Base-by-base conservation (phyloP, 2,113 vertebrate species). In the Rissa tridactyla region DNA sequence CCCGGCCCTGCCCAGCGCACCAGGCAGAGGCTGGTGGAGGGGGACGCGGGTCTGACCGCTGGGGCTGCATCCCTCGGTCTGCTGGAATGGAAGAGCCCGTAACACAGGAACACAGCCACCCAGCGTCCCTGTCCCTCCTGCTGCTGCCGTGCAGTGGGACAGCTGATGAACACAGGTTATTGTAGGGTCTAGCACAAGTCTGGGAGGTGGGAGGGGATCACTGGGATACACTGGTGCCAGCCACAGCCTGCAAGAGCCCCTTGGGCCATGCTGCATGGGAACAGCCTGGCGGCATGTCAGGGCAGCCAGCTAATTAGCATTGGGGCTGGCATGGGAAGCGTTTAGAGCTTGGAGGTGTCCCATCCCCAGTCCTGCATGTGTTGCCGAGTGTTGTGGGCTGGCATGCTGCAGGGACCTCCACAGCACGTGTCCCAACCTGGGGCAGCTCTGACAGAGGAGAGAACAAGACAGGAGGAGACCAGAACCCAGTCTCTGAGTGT, bases 41-140 rank as follows among this genome's bases (percentile, higher is more conserved):
- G 7, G 21, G 1, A 21, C 32, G 2, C 8, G 40, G 14, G 26
- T 30, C 25, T 75, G 27, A 20, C 1, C 0, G 0, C 49, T 57
- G n/a, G 3, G 23, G 5, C 12, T 20, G 12, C 29, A 15, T 25
- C 29, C 54, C 46, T 66, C 32, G 13, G 5, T 54, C 32, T 11
- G 7, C 69, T 87, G 44, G 80, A 75, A 29, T 0, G 9, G 4
- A 32, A 58, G 47, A 66, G n/a, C 6, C 23, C 3, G 2, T 40
- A 21, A 38, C 6, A 22, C n/a, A 64, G 34, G 55, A 78, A 36
- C 44, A 34, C 52, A 49, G 20, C 12, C 47, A 65, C 15, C 4
- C n/a, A 20, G 30, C 40, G 52, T 1, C 15, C 20, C 64, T 54
- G 15, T 29, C 30, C 40, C 15, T 13, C 27, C 61, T 70, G 71